Conservation (phyloP, 2,888 invertebrate species). For the Erannis defoliaria region DNA sequence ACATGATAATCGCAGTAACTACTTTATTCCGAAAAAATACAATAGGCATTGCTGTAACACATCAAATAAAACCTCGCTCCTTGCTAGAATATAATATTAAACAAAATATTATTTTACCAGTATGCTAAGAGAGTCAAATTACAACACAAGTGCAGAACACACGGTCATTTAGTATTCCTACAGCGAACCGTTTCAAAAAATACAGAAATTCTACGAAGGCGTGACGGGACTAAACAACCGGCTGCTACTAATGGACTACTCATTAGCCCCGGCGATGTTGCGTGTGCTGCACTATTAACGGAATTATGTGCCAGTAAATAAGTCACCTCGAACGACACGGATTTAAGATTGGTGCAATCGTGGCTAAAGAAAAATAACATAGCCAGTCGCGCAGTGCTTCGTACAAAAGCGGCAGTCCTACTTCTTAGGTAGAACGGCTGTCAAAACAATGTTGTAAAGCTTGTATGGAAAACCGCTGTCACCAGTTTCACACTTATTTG, state of each 20-base stretch:
- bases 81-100: neutral
- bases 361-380: conserved; percentile 32
- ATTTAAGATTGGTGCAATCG: conserved; percentile 39
- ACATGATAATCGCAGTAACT: no score
- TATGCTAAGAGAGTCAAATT: neutral
- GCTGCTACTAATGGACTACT: conserved; percentile 44
- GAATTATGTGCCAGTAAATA: conserved; percentile 43
- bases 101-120: neutral
- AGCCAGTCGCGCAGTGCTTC: conserved; percentile 22
- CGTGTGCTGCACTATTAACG: conserved; percentile 46
- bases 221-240: conserved; percentile 42
- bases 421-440: no score
- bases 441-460: no score
- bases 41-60: no score
- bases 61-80: no score
- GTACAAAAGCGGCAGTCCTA: no score
- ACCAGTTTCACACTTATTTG: no score
- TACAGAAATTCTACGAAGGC: conserved; percentile 37
- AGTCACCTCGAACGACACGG: conserved; percentile 36
- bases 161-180: conserved; percentile 13
- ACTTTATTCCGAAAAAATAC: no score
- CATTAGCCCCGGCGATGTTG: conserved; percentile 42
- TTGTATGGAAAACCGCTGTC: no score
- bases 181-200: conserved; percentile 20
- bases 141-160: conserved; percentile 5